Base-by-base conservation (phyloP, 2,797 vertebrate genomes). In the Todus mexicanus region DNA sequence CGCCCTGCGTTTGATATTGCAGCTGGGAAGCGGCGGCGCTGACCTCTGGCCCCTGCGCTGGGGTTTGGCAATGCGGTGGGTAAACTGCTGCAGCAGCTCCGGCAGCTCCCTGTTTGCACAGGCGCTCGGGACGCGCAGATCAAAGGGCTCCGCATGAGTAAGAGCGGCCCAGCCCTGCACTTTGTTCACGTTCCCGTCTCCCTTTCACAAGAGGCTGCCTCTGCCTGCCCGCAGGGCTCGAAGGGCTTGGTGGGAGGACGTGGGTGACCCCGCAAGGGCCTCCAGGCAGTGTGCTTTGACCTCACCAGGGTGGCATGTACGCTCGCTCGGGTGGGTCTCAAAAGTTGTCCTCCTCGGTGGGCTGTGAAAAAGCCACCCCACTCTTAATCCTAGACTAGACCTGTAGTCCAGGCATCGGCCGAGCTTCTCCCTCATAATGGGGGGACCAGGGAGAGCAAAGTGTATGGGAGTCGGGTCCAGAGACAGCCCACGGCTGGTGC, bases 91-190 rank as follows among this genome's bases (percentile, higher is more conserved):
- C 51, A 56, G 92, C 87, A 80, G 84, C 92, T 87, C 93, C 23
- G 33, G 95, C 95, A 79, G 96, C 77, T 96, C 92, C 94, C 91
- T 97, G 97, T 97, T 93, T 90, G 27, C 47, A 95, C 91, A 84
- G 82, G 95, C 89, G 71, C 89, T 92, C 43, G 1, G 91, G 95
- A 88, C 66, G 56, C 54, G 42, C 60, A 17, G 89, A 97, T 97
- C 97, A 97, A 97, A 97, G 97, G 73, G 9, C 91, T 78, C 48
- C 25, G 35, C 59, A 22, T 84, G 96, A 97, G 95, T 95, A 90
- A 64, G 29, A 65, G 9, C 9, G 1, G 86, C 92, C 91, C 82
- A 91, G 92, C 94, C 94, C 94, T 50, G 64, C 47, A 56, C n/a
- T 92, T 88, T 73, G 84, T 90, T 93, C 93, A 31, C 10, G 16